phyloP scores from a whole-genome alignment of 1,140 invertebrate species.

The Dreissena polymorpha region DNA sequence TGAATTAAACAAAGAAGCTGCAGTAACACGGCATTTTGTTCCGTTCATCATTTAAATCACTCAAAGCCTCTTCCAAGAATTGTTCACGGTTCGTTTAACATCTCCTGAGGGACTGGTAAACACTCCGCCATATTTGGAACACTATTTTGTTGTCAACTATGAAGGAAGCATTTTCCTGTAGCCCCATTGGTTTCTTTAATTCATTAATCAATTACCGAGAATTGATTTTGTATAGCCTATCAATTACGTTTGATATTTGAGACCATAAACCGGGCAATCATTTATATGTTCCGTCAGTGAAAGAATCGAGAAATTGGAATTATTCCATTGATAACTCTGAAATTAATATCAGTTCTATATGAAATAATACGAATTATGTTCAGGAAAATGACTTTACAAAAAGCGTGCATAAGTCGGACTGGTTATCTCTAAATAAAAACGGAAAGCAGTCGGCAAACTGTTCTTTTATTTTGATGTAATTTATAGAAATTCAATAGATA shows the following conservation, averaged over 20 bases:
- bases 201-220: slow-evolving; percentile 20
- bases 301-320: slow-evolving; percentile 16
- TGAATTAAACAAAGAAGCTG: no score
- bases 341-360: slow-evolving; percentile 50
- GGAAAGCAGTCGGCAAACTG: slow-evolving; percentile 13
- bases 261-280: slow-evolving; percentile 17
- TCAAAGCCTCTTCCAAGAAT: no score
- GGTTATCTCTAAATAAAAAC: background rate
- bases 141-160: background rate
- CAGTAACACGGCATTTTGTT: no score
- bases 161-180: background rate
- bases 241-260: slow-evolving; percentile 42
- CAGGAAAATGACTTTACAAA: slow-evolving; percentile 32
- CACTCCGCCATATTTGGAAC: background rate
- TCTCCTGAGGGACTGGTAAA: background rate
- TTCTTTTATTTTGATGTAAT: slow-evolving; percentile 32
- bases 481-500: slow-evolving; percentile 48
- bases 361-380: slow-evolving; percentile 46
- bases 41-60: no score
- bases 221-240: slow-evolving; percentile 17
- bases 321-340: slow-evolving; percentile 26
- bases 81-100: background rate
- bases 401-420: slow-evolving; percentile 9
- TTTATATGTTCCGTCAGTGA: slow-evolving; percentile 20
- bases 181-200: slow-evolving; percentile 17